A percentile compares a stretch with the other conserved stretches of the same genome.
These are phyloP conservation scores for Zygogramma bicolorata DNA, from an alignment of 2,888 invertebrate genomes.

Conservation along the genomic window DNA sequence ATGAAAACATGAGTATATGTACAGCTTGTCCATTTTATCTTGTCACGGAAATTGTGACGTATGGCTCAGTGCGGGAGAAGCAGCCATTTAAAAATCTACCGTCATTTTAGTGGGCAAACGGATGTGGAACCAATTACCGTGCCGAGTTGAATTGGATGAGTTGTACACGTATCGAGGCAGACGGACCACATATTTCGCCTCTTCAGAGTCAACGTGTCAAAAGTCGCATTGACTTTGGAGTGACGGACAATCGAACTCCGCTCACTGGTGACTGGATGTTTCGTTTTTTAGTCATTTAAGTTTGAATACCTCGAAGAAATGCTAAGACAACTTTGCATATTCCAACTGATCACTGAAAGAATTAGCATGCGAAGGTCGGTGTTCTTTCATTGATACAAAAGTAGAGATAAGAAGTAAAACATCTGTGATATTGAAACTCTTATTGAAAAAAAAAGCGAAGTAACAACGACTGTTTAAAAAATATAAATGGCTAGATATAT, in stretches of 20 bases:
- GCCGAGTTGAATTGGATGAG: no score
- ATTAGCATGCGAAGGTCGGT: slow-evolving; percentile 40
- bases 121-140: no score
- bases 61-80: no score
- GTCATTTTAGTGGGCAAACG: no score
- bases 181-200: background rate
- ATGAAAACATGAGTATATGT: no score
- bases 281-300: background rate
- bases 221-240: background rate
- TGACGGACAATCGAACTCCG: background rate
- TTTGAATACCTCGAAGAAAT: slow-evolving; percentile 8
- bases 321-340: slow-evolving; percentile 37
- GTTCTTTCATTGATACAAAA: slow-evolving; percentile 45
- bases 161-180: background rate
- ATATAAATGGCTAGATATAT: slow-evolving; percentile 28
- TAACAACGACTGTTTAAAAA: slow-evolving; percentile 44
- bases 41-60: no score
- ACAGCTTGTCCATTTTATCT: no score
- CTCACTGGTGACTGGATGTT: background rate
- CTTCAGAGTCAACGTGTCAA: background rate
- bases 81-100: no score
- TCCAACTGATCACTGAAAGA: slow-evolving; percentile 37
- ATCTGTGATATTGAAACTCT: slow-evolving; percentile 66
- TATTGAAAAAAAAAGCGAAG: slow-evolving; percentile 39
- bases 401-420: slow-evolving; percentile 65